Evolutionary conservation across 2,888 invertebrate genomes (phyloP).

Genomic region (Emmelina monodactyla): DNA sequence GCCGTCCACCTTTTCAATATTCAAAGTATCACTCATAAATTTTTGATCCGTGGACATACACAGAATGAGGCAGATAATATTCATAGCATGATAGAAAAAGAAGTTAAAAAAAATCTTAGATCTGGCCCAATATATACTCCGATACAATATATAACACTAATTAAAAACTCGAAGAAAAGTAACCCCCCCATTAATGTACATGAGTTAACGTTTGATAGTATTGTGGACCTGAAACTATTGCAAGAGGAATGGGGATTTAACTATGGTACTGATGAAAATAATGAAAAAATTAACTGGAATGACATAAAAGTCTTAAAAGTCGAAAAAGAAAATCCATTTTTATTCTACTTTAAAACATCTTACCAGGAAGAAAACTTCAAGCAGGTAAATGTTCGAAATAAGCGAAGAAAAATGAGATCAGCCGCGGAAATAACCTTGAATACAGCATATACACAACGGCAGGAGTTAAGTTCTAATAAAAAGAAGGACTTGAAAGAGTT

Average conservation of each 20-base stretch:
- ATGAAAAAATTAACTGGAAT: constrained; percentile 6
- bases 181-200: constrained; percentile 2
- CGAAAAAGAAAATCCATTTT: constrained; percentile 5
- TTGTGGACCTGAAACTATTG: constrained; percentile 9
- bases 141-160: constrained; percentile 9
- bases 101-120: constrained; percentile 18
- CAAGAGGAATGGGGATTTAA: constrained; percentile 12
- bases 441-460: constrained; percentile 8
- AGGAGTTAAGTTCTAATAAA: constrained; percentile 12
- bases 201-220: constrained; percentile 2
- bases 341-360: constrained; percentile 6
- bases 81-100: constrained; percentile 21
- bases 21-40: constrained; percentile 20
- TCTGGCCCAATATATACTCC: constrained; percentile 19
- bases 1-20: constrained; percentile 9
- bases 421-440: constrained; percentile 4
- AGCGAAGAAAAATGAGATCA: constrained; percentile 10
- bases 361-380: constrained; percentile 2
- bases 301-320: constrained; percentile 7
- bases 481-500: constrained; percentile 13
- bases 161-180: constrained; percentile 5
- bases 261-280: constrained; percentile 3
- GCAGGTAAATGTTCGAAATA: constrained; percentile 13
- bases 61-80: constrained; percentile 24
- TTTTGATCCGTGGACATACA: constrained; percentile 19